These are phyloP conservation scores for Amaurobius ferox DNA, from an alignment of 2,888 invertebrate species.

Conservation along the genomic window DNA sequence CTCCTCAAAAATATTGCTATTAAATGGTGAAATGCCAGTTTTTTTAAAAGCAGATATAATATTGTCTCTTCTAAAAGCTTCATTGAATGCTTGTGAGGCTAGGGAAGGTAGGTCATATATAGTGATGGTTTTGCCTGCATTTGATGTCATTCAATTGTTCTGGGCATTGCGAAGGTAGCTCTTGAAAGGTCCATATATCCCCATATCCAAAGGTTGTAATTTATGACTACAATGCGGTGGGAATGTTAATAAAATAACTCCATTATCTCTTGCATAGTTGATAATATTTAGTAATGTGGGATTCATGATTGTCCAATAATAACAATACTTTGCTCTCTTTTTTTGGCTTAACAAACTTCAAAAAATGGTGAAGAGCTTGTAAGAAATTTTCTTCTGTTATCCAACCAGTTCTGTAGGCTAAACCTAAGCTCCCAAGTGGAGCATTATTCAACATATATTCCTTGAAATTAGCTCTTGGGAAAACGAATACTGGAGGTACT, in stretches of 20 bases:
- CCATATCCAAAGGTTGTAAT: constrained; percentile 76
- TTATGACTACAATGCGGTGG: constrained; percentile 78
- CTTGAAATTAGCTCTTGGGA: no score
- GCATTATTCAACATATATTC: no score
- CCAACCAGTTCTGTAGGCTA: no score
- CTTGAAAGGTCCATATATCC: constrained; percentile 73
- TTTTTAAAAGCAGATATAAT: neutral
- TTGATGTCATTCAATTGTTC: neutral
- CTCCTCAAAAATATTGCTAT: constrained; percentile 55
- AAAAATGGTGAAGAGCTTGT: constrained; percentile 74
- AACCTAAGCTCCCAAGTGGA: no score
- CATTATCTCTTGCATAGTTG: constrained; percentile 76
- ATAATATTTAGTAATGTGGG: constrained; percentile 75
- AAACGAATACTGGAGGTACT: neutral
- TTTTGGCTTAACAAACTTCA: constrained; percentile 75
- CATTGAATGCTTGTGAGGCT: neutral
- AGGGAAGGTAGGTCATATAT: neutral
- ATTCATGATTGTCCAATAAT: constrained; percentile 75
- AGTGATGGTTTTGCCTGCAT: neutral
- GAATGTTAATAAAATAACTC: constrained; percentile 77
- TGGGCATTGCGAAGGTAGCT: neutral
- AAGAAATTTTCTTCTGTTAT: no score
- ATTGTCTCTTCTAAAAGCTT: constrained; percentile 12
- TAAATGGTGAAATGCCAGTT: constrained; percentile 60
- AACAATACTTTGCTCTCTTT: constrained; percentile 54